Conservation (phyloP, 1,140 invertebrate genomes). For the Drosophila erecta region DNA sequence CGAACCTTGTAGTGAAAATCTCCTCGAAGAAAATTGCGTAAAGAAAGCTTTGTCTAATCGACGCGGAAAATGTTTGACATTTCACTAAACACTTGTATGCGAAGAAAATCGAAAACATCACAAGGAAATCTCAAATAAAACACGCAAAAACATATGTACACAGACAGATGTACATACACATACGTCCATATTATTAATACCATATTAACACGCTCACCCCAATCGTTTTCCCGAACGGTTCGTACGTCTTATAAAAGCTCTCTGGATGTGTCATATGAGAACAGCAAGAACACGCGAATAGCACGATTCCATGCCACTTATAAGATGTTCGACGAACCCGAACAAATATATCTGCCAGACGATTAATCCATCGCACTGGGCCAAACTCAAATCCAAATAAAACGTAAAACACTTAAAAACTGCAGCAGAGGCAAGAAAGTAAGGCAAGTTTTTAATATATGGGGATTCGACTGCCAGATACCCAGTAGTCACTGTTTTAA, state of each 20-base stretch:
- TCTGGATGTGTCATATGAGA: slow-evolving; percentile 69
- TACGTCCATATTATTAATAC: slow-evolving; percentile 71
- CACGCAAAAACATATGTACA: slow-evolving; percentile 49
- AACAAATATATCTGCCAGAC: slow-evolving; percentile 40
- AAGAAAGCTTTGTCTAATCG: neutral
- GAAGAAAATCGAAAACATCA: slow-evolving; percentile 28
- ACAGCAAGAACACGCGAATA: slow-evolving; percentile 29
- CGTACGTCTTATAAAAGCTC: slow-evolving; percentile 61
- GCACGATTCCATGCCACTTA: slow-evolving; percentile 26
- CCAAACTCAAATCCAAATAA: slow-evolving; percentile 42
- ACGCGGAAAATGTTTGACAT: slow-evolving; percentile 33
- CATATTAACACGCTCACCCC: slow-evolving; percentile 70
- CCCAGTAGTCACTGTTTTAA: neutral
- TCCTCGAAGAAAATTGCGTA: neutral
- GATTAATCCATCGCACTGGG: slow-evolving; percentile 45
- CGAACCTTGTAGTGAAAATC: slow-evolving; percentile 10
- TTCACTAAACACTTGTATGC: slow-evolving; percentile 35
- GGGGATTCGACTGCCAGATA: slow-evolving; percentile 7
- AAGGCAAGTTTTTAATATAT: neutral
- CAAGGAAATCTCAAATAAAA: slow-evolving; percentile 34
- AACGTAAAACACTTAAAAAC: slow-evolving; percentile 49
- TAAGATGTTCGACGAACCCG: slow-evolving; percentile 66
- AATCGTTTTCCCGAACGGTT: slow-evolving; percentile 24
- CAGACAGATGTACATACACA: neutral
- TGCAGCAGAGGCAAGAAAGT: slow-evolving; percentile 53